Percentiles rank a stretch among this genome's conserved stretches.
These are phyloP conservation scores for Hanleya hanleyi DNA, from an alignment of 2,888 invertebrate genomes.

Conservation along the genomic window DNA sequence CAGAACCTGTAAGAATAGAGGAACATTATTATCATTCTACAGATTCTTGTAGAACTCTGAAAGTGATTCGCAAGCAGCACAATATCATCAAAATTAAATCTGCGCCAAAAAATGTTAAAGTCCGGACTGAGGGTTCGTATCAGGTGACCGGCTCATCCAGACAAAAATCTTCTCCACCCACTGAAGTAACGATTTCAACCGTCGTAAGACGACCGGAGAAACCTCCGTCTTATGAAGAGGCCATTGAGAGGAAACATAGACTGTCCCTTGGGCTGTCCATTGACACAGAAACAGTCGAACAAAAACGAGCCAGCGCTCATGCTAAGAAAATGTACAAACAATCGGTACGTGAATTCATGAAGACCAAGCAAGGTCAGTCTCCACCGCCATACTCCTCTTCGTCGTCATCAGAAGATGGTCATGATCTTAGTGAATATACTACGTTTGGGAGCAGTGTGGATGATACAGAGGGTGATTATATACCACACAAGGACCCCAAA, in stretches of 20 bases:
- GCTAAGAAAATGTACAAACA: slow-evolving; percentile 64
- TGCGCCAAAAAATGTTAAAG: not conserved
- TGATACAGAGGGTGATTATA: slow-evolving; percentile 34
- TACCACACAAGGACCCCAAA: slow-evolving; percentile 39
- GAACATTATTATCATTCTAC: too few species aligned
- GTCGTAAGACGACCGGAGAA: slow-evolving; percentile 53
- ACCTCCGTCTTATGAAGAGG: slow-evolving; percentile 66
- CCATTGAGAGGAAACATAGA: slow-evolving; percentile 56
- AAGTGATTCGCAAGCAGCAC: slow-evolving; percentile 2
- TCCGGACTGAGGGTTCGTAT: not conserved
- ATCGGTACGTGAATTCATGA: slow-evolving; percentile 40
- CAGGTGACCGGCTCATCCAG: not conserved
- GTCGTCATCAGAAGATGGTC: not conserved
- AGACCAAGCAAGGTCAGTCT: not conserved
- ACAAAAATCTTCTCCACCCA: not conserved
- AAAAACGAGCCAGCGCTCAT: slow-evolving; percentile 55
- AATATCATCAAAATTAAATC: not conserved
- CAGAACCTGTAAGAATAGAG: too few species aligned
- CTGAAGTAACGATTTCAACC: too few species aligned
- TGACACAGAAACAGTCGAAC: slow-evolving; percentile 45
- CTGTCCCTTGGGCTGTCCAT: slow-evolving; percentile 47
- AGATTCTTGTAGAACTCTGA: too few species aligned
- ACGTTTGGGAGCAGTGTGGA: slow-evolving; percentile 12
- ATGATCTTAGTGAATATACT: not conserved
- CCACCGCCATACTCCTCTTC: not conserved